Evolutionary conservation across 2,888 invertebrate genomes (phyloP).

Genomic region (Synergus gifuensis): DNA sequence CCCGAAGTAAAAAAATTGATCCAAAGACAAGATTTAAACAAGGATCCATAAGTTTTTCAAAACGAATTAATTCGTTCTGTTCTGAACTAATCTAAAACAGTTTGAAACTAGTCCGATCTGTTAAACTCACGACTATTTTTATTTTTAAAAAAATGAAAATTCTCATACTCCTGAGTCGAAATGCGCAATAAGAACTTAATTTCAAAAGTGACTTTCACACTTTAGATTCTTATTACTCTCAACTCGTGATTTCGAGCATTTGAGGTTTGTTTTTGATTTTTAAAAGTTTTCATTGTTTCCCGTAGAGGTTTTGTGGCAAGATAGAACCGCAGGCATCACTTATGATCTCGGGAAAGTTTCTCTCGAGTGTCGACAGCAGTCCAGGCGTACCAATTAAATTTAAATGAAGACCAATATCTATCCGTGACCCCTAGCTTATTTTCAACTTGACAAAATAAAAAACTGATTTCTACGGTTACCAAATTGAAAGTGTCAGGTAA

Average conservation of each 20-base stretch:
- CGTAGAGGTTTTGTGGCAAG: constrained; percentile 37
- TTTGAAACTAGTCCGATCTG: too few species aligned
- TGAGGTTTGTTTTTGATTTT: constrained; percentile 38
- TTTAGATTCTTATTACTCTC: not conserved
- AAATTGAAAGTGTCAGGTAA: not conserved
- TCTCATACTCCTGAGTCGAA: not conserved
- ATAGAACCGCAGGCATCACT: constrained; percentile 26
- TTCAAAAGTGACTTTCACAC: constrained; percentile 5
- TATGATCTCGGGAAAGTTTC: constrained; percentile 36
- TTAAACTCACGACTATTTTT: too few species aligned
- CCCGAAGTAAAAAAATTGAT: too few species aligned
- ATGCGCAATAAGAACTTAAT: constrained; percentile 7
- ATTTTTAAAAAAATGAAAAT: not conserved
- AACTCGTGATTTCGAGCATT: constrained; percentile 2
- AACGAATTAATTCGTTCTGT: too few species aligned
- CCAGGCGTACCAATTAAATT: constrained; percentile 34
- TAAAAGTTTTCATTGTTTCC: constrained; percentile 26
- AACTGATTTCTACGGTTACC: not conserved
- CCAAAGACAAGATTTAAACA: too few species aligned
- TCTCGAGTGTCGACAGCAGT: constrained; percentile 34
- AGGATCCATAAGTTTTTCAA: too few species aligned
- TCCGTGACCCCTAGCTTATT: constrained; percentile 6
- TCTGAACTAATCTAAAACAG: too few species aligned
- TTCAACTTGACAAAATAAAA: not conserved
- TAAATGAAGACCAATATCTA: constrained; percentile 26